phyloP scores from a whole-genome alignment of 2,113 vertebrate genomes.

The Platycercus adscitus region DNA sequence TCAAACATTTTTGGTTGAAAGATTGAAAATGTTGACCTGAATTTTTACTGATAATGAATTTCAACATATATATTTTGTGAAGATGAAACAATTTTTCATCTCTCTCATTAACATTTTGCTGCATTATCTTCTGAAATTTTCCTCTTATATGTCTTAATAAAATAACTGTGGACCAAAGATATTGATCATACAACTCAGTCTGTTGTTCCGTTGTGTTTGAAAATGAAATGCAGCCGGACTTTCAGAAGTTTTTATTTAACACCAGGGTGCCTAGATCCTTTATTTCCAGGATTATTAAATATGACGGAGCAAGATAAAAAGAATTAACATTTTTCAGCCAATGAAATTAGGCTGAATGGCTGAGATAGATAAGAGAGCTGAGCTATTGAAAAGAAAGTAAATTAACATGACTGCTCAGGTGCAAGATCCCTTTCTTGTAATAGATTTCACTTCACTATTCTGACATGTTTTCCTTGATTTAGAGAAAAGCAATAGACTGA shows the following conservation, averaged over 20 bases:
- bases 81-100: not conserved
- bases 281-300: not conserved
- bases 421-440: not conserved
- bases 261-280: not conserved
- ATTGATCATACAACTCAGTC: not conserved
- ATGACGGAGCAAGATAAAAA: not conserved
- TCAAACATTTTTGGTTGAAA: not conserved
- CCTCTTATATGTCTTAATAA: not conserved
- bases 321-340: not conserved
- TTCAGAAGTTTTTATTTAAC: not conserved
- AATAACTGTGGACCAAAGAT: not conserved
- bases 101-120: not conserved
- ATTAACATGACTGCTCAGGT: conserved; percentile 7
- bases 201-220: not conserved
- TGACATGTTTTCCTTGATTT: not conserved
- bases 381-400: not conserved
- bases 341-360: not conserved
- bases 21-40: not conserved
- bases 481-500: not conserved
- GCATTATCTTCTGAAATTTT: not conserved
- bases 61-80: not conserved
- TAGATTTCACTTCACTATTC: not conserved
- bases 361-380: not conserved
- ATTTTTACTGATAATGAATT: not conserved
- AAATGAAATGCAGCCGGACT: not conserved